Percentiles rank a stretch among this genome's conserved stretches.
These are phyloP conservation scores for Atherinosoma microstoma DNA, from an alignment of 2,797 vertebrate genomes.

Conservation along the genomic window DNA sequence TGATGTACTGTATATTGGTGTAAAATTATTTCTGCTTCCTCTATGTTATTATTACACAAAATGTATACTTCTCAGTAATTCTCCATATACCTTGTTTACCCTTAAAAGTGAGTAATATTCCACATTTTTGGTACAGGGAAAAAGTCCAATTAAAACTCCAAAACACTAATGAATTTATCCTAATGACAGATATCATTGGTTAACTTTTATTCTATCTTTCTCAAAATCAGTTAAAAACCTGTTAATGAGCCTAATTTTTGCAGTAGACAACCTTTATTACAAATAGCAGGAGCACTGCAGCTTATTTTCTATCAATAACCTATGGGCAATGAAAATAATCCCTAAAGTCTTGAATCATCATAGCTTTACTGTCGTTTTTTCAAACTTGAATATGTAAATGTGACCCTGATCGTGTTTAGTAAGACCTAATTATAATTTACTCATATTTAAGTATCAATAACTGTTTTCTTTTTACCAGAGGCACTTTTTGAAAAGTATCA, in stretches of 20 bases:
- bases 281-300: neutral
- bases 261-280: neutral
- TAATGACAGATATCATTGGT: neutral
- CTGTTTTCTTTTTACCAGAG: slow-evolving; percentile 14
- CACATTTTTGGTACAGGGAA: slow-evolving; percentile 1
- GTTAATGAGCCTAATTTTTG: neutral
- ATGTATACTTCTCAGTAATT: slow-evolving; percentile 12
- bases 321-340: neutral
- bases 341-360: neutral
- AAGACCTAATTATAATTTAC: neutral
- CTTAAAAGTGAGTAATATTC: neutral
- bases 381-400: neutral
- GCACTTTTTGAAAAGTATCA: slow-evolving; percentile 2
- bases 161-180: slow-evolving; percentile 6
- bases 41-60: slow-evolving; percentile 10
- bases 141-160: slow-evolving; percentile 24
- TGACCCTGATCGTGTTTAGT: neutral
- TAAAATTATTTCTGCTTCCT: slow-evolving; percentile 17
- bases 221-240: neutral
- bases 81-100: neutral
- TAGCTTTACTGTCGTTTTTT: neutral
- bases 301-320: neutral
- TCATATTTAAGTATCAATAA: neutral
- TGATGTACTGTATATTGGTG: slow-evolving; percentile 1
- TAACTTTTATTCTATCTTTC: neutral